These are phyloP conservation scores for Drosophila silvestris DNA, from an alignment of 2,888 invertebrate species.

Conservation along the genomic window DNA sequence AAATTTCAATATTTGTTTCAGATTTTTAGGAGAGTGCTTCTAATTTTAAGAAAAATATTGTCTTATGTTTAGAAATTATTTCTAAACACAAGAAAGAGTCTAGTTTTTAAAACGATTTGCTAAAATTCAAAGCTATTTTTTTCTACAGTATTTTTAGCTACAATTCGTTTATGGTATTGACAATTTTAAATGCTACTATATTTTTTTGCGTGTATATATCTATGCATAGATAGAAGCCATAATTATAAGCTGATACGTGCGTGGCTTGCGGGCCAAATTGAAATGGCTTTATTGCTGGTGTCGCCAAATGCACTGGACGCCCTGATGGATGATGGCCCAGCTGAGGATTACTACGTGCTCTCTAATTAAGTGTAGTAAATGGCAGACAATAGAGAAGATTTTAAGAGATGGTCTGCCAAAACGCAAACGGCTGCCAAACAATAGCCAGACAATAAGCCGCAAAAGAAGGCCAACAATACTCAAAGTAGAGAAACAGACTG, in stretches of 20 bases:
- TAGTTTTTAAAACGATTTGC: background rate
- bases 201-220: background rate
- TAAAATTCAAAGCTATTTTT: background rate
- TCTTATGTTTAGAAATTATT: background rate
- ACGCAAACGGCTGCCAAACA: slow-evolving; percentile 18
- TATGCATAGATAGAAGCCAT: background rate
- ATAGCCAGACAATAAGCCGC: slow-evolving; percentile 22
- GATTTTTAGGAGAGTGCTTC: too few species aligned
- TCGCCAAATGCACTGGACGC: slow-evolving; percentile 13
- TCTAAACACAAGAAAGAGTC: background rate
- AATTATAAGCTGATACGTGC: slow-evolving; percentile 38
- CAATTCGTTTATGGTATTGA: background rate
- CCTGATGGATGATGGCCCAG: slow-evolving; percentile 34
- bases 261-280: slow-evolving; percentile 30
- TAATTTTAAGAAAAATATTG: too few species aligned
- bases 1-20: too few species aligned
- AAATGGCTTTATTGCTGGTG: slow-evolving; percentile 44
- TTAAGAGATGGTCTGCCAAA: slow-evolving; percentile 8
- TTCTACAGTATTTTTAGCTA: too few species aligned
- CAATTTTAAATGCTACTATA: background rate
- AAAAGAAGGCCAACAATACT: slow-evolving; percentile 20
- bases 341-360: slow-evolving; percentile 29
- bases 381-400: background rate
- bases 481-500: background rate
- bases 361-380: slow-evolving; percentile 63